phyloP scores from a whole-genome alignment of 2,888 invertebrate species.

The Sthenelais limicola region DNA sequence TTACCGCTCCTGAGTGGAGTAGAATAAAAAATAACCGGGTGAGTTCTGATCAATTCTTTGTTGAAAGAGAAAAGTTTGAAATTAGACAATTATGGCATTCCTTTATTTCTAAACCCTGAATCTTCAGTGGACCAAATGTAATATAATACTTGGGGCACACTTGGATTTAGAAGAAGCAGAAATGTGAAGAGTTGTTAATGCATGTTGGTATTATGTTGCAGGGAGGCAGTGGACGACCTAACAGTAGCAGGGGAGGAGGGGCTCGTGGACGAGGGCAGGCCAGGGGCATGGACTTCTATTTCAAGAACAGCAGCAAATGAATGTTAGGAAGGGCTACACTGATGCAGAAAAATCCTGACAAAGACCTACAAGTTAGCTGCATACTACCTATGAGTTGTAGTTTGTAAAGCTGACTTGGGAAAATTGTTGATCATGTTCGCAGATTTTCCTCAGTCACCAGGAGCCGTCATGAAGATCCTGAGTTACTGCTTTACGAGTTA shows the following conservation, averaged over 20 bases:
- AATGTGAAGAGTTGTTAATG: neutral
- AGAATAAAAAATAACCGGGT: constrained; percentile 50
- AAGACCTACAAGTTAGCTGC: no score
- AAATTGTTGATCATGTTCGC: no score
- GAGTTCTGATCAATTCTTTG: neutral
- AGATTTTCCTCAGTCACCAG: no score
- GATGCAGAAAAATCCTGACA: no score
- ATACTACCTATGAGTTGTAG: no score
- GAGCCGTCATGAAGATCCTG: no score
- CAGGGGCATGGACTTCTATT: constrained; percentile 59
- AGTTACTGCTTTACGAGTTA: no score
- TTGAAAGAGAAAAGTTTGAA: neutral
- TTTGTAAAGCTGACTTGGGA: no score
- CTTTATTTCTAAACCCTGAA: neutral
- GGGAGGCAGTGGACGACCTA: neutral
- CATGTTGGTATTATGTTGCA: neutral
- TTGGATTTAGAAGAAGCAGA: neutral
- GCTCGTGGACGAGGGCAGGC: neutral
- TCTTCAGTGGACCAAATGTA: no score
- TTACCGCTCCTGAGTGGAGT: constrained; percentile 63
- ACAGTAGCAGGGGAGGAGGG: neutral
- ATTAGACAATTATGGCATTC: neutral
- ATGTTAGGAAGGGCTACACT: no score
- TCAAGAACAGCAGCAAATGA: constrained; percentile 44
- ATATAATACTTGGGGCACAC: neutral